These are phyloP conservation scores for Gryllus bimaculatus DNA, from an alignment of 1,140 invertebrate species.

Conservation along the genomic window DNA sequence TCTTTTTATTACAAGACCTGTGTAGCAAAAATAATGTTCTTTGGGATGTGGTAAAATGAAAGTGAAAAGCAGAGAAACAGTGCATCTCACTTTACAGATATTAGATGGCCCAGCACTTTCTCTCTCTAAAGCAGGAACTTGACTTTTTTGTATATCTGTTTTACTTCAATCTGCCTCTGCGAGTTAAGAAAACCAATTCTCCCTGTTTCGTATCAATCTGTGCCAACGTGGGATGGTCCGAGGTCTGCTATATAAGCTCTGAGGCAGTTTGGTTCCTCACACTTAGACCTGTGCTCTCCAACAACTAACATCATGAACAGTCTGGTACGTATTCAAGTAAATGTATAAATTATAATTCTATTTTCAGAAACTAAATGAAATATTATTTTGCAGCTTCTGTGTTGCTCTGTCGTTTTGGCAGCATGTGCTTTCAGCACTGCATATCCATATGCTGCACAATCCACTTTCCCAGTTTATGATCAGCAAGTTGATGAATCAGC, in stretches of 20 bases:
- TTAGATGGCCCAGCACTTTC: not conserved
- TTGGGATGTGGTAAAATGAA: not conserved
- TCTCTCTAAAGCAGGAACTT: not conserved
- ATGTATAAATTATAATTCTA: not conserved
- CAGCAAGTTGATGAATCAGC: conserved; percentile 15
- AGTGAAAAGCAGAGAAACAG: not conserved
- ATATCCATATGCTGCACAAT: not conserved
- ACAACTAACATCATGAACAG: not conserved
- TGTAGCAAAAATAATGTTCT: too few species aligned
- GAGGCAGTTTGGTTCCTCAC: not conserved
- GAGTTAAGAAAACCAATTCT: not conserved
- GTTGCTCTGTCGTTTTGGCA: too few species aligned
- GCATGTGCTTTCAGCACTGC: not conserved
- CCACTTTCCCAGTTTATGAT: not conserved
- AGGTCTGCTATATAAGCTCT: not conserved
- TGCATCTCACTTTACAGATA: not conserved
- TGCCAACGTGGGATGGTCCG: not conserved
- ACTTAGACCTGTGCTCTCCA: not conserved
- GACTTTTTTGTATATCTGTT: not conserved
- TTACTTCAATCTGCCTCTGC: not conserved
- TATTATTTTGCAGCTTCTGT: not conserved
- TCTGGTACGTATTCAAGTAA: not conserved
- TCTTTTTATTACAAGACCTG: too few species aligned
- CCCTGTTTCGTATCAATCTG: not conserved
- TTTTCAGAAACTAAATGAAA: not conserved